These are phyloP conservation scores for Orientallactaga sibirica DNA, from an alignment of 2,797 vertebrate species.

Conservation along the genomic window DNA sequence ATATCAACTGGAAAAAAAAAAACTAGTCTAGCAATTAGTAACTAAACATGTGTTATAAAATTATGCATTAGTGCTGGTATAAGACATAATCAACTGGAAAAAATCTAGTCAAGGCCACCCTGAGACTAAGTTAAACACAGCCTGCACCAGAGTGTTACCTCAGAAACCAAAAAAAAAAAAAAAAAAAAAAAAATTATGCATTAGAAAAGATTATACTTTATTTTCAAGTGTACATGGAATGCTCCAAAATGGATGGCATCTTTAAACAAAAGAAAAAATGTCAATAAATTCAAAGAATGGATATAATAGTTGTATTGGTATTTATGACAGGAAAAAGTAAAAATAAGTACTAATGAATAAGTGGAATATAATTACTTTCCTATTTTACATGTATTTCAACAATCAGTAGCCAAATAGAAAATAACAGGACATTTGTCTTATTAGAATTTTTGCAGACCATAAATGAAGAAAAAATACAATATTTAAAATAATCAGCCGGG, in stretches of 20 bases:
- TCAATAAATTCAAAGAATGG: background rate
- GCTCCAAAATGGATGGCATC: background rate
- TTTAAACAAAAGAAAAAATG: background rate
- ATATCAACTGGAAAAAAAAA: background rate
- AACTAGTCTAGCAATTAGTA: background rate
- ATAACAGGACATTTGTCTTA: background rate
- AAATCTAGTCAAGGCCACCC: too few species aligned
- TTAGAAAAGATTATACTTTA: background rate
- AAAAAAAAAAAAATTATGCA: background rate
- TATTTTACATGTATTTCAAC: background rate
- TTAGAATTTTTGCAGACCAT: slow-evolving; percentile 1
- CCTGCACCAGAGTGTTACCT: too few species aligned
- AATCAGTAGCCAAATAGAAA: background rate
- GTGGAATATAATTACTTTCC: background rate
- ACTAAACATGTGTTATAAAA: background rate
- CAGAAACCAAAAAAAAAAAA: too few species aligned
- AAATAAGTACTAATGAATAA: background rate
- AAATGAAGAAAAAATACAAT: background rate
- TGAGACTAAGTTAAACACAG: too few species aligned
- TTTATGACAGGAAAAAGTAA: background rate
- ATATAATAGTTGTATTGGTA: background rate
- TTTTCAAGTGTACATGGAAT: background rate
- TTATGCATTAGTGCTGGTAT: background rate
- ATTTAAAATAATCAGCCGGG: background rate
- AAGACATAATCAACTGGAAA: too few species aligned